Evolutionary conservation across 2,888 invertebrate species (phyloP).

Genomic region (Eutolmus rufibarbis): DNA sequence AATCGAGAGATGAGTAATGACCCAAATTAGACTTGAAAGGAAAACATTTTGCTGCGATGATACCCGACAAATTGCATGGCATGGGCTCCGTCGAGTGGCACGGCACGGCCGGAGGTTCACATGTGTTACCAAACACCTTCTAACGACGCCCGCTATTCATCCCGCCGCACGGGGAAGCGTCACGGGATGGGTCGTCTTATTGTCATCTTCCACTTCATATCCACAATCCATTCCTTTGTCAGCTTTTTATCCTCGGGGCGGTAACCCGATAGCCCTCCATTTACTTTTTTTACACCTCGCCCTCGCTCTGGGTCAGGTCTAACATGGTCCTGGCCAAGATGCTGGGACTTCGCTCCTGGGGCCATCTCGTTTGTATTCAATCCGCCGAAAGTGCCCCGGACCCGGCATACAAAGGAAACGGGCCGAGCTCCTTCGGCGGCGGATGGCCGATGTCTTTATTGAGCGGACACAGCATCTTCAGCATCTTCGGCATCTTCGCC

Average conservation of each 20-base stretch:
- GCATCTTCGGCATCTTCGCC: not conserved
- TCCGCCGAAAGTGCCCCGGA: constrained; percentile 1
- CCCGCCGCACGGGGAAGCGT: not conserved
- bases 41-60: constrained; percentile 27
- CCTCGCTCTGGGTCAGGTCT: constrained; percentile 31
- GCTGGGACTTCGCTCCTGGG: not conserved
- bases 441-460: constrained; percentile 31
- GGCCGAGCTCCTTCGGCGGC: not conserved
- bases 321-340: constrained; percentile 1
- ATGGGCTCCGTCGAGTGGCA: not conserved
- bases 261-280: constrained; percentile 40
- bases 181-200: constrained; percentile 30
- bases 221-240: constrained; percentile 41
- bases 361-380: constrained; percentile 35
- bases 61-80: constrained; percentile 13
- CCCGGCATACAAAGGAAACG: not conserved
- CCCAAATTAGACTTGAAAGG: constrained; percentile 25
- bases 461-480: constrained; percentile 6
- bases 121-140: constrained; percentile 38
- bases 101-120: constrained; percentile 22
- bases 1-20: constrained; percentile 28
- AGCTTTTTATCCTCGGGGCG: constrained; percentile 37
- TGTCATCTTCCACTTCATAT: constrained; percentile 36
- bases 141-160: not conserved
- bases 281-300: constrained; percentile 19